Evolutionary conservation across 2,113 vertebrate genomes (phyloP).

Genomic region (Trematomus loennbergii): DNA sequence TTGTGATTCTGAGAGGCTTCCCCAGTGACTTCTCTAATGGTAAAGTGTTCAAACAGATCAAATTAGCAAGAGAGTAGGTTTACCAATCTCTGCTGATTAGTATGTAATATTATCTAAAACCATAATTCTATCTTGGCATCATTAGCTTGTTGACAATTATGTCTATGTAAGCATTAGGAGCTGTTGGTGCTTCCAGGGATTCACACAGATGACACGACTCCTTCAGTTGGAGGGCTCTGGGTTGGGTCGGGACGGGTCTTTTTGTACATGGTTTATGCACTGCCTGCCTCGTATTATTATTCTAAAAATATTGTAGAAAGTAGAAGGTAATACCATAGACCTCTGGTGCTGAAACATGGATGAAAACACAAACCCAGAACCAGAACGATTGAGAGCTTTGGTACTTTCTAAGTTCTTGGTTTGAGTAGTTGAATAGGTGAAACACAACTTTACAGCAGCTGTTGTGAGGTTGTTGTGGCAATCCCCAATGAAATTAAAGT

Average conservation of each 20-base stretch:
- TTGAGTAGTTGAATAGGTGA: background rate
- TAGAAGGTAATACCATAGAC: conserved; percentile 77
- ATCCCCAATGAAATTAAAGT: conserved; percentile 20
- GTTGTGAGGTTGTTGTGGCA: conserved; percentile 36
- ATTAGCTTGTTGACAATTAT: conserved; percentile 50
- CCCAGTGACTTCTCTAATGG: conserved; percentile 11
- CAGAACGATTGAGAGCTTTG: conserved; percentile 5
- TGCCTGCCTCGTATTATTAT: conserved; percentile 88
- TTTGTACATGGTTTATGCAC: conserved; percentile 89
- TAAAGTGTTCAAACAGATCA: conserved; percentile 11
- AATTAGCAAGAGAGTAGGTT: conserved; percentile 18
- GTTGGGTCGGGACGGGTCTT: conserved; percentile 71
- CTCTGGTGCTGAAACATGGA: conserved; percentile 82
- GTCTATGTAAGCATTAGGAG: conserved; percentile 34
- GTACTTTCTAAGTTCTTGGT: background rate
- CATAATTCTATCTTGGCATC: conserved; percentile 32
- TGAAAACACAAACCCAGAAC: conserved; percentile 14
- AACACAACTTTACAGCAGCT: conserved; percentile 14
- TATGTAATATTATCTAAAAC: conserved; percentile 39
- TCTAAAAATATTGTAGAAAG: conserved; percentile 83
- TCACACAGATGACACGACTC: conserved; percentile 59
- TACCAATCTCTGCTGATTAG: conserved; percentile 39
- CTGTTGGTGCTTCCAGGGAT: conserved; percentile 51
- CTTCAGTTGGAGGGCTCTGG: conserved; percentile 57
- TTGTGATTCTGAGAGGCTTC: conserved; percentile 43